Evolutionary conservation across 1,140 invertebrate species (phyloP), one percentile per base, ranked within the genome.

Genomic region (Chlorops oryzae): DNA sequence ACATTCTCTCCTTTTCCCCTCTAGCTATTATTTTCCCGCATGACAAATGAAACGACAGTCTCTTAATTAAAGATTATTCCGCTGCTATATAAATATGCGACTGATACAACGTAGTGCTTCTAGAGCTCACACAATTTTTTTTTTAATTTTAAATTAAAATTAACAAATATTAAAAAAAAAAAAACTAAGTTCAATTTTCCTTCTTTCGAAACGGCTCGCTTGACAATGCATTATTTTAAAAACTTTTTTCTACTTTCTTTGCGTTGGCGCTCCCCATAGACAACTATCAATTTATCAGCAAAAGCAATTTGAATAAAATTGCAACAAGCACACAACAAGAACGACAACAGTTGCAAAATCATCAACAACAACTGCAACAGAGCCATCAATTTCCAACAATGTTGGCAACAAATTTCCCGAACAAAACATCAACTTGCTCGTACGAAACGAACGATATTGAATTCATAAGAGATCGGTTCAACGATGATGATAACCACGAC

Each of bases 261-360:
- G 13, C 15, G 20, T 20, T 42, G 20, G 10, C 18, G n/a, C 18
- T 18, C 23, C 15, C 20, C 23, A 17, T 45, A 45, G 43, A 17
- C 23, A 51, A 52, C 37, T 52, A 52, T 52, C 24, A 52, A 41
- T 46, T 52, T 47, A 34, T 46, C 22, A 28, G 50, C 17, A 41
- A 28, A 52, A 34, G 20, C 32, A 1, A 32, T 52, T 38, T 45
- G 50, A 25, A 42, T 24, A 27, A 42, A 49, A 40, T 32, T 25
- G 4, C 37, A 39, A 20, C 17, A 13, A 3, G 3, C n/a, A 27
- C 15, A 45, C 2, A 23, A 6, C 18, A n/a, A 39, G 5, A 21
- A 27, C 37, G 13, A 32, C 38, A 50, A 41, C 44, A 46, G 23
- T 25, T 44, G 41, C 38, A 52, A 49, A 7, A 44, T 21, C 35